Percentiles rank a stretch among this genome's conserved stretches.
Conservation (phyloP, 2,888 invertebrate species). For the Ornithoptera alexandrae region DNA sequence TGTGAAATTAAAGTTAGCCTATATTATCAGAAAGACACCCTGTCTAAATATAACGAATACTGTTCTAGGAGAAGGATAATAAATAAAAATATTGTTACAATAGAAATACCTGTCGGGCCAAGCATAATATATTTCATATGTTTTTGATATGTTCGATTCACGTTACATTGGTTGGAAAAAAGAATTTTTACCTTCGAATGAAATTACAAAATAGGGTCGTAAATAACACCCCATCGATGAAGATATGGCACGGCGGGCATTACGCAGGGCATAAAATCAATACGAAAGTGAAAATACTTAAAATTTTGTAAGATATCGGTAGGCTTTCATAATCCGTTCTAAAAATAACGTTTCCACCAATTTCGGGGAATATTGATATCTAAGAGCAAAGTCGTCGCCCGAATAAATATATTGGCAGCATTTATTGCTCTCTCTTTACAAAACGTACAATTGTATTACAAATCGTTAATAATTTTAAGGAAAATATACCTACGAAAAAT, state of each 20-base stretch:
- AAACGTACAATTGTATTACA: too few relatives aligned
- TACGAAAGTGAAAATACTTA: neutral
- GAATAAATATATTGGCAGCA: too few relatives aligned
- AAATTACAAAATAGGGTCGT: slow-evolving; percentile 1
- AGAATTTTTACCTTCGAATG: neutral
- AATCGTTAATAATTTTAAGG: too few relatives aligned
- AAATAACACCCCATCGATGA: slow-evolving; percentile 2
- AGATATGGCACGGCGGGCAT: slow-evolving; percentile 4
- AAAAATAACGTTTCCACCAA: neutral
- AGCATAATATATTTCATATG: neutral
- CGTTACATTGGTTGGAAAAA: neutral
- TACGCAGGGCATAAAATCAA: neutral
- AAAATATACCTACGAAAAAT: too few relatives aligned
- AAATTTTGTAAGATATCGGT: neutral
- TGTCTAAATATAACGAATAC: too few relatives aligned
- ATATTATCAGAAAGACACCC: too few relatives aligned
- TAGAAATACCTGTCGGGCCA: neutral
- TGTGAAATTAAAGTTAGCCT: too few relatives aligned
- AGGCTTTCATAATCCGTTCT: neutral
- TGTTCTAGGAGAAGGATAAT: too few relatives aligned
- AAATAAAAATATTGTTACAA: too few relatives aligned
- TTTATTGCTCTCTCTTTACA: too few relatives aligned
- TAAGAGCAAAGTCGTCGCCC: neutral
- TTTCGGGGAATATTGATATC: neutral
- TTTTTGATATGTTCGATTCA: neutral